Percentiles rank a stretch among this genome's conserved stretches.
Conservation (phyloP, 2,888 invertebrate species). For the Tenthredo distinguenda region DNA sequence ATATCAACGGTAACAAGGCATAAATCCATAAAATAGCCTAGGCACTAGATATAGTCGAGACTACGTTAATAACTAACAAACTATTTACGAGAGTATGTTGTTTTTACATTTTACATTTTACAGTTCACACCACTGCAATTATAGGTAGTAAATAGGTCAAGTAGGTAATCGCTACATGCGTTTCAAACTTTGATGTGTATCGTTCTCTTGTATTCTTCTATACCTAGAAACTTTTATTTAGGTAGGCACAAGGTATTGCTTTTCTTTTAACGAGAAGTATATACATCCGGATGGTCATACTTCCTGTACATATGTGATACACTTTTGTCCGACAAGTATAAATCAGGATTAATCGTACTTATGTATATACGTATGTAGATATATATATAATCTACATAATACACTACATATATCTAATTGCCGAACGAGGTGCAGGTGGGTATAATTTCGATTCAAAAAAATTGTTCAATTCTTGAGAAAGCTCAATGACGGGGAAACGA, state of each 20-base stretch:
- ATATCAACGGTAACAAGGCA: slow-evolving; percentile 42
- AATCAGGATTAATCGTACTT: neutral
- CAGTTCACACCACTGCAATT: slow-evolving; percentile 6
- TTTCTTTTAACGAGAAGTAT: slow-evolving; percentile 1
- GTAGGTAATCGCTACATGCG: neutral
- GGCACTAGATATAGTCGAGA: slow-evolving; percentile 43
- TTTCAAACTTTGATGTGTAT: slow-evolving; percentile 3
- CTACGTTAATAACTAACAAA: slow-evolving; percentile 6
- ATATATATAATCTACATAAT: slow-evolving; percentile 2
- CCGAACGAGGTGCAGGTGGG: slow-evolving; percentile 7
- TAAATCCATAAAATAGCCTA: slow-evolving; percentile 40
- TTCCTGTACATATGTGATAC: neutral
- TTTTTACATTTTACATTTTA: slow-evolving; percentile 12
- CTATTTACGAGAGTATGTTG: slow-evolving; percentile 29
- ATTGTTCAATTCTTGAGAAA: neutral
- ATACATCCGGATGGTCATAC: neutral
- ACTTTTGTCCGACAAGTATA: neutral
- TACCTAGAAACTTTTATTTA: neutral
- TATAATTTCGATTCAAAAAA: neutral
- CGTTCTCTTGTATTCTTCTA: neutral
- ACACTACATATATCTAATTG: neutral
- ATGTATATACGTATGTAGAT: neutral
- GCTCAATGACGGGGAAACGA: neutral
- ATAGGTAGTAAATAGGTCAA: neutral
- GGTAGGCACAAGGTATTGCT: slow-evolving; percentile 44